Percentiles rank a stretch among this genome's conserved stretches.
Conservation (phyloP, 2,888 invertebrate genomes). For the Ecdyonurus torrentis region DNA sequence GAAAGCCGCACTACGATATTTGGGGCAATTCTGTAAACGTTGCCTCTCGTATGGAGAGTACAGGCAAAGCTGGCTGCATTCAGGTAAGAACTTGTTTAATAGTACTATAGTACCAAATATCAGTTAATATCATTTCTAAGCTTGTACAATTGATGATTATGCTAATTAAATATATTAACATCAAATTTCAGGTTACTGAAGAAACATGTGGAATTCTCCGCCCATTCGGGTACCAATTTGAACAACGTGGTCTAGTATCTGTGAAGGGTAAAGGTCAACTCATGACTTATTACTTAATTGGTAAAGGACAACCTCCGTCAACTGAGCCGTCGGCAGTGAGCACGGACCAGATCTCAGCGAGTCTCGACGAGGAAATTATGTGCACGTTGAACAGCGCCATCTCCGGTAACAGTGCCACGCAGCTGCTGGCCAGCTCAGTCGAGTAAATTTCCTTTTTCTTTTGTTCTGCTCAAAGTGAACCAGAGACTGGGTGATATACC, state of each 20-base stretch:
- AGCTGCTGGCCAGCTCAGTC: not conserved
- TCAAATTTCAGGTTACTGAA: conserved; percentile 79
- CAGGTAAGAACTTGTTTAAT: conserved; percentile 45
- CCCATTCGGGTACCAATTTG: conserved; percentile 80
- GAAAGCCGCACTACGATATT: conserved; percentile 92
- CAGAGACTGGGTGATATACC: too few relatives aligned
- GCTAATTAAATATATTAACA: too few relatives aligned
- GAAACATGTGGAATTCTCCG: conserved; percentile 82
- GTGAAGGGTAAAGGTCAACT: conserved; percentile 96
- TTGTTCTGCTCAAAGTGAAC: too few relatives aligned
- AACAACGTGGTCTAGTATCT: conserved; percentile 83
- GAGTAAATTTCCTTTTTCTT: too few relatives aligned
- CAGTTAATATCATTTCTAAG: too few relatives aligned
- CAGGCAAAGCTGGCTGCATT: conserved; percentile 85
- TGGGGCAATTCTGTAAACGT: conserved; percentile 97
- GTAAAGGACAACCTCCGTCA: conserved; percentile 24
- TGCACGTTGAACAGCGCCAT: not conserved
- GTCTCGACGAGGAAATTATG: not conserved
- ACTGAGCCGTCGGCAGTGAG: not conserved
- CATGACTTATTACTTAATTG: conserved; percentile 80
- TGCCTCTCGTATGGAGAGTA: conserved; percentile 94
- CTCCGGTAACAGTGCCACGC: not conserved
- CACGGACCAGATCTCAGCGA: not conserved
- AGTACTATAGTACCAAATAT: too few relatives aligned
- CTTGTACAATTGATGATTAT: too few relatives aligned